These are phyloP conservation scores for Mimumesa dahlbomi DNA, from an alignment of 2,888 invertebrate genomes.

Conservation along the genomic window DNA sequence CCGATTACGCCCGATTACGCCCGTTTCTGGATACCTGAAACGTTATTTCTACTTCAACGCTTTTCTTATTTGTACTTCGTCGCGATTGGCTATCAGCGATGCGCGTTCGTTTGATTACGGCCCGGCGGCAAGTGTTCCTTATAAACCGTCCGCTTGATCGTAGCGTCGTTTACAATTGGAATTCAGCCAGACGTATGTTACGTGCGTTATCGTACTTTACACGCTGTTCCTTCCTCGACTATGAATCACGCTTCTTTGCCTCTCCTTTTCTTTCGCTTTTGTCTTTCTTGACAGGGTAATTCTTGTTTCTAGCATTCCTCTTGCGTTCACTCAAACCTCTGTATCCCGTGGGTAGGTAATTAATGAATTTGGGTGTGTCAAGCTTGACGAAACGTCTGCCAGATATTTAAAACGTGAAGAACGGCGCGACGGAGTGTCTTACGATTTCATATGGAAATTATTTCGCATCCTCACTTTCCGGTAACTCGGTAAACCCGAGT, in stretches of 20 bases:
- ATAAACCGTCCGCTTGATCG: conserved; percentile 51
- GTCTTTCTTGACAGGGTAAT: background rate
- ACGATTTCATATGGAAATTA: conserved; percentile 27
- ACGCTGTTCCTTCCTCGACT: conserved; percentile 47
- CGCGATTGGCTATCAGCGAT: conserved; percentile 33
- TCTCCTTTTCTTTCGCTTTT: background rate
- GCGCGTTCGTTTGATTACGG: conserved; percentile 38
- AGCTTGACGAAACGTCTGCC: too few species aligned
- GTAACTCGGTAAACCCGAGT: conserved; percentile 52
- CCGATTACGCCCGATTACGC: conserved; percentile 20
- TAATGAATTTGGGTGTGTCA: background rate
- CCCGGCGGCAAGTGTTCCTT: conserved; percentile 30
- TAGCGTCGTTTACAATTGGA: conserved; percentile 48
- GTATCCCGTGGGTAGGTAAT: background rate
- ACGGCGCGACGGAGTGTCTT: background rate
- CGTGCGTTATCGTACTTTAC: conserved; percentile 48
- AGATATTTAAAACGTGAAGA: background rate
- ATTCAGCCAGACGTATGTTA: conserved; percentile 49
- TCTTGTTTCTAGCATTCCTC: background rate
- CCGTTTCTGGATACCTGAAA: conserved; percentile 28
- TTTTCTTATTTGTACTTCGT: conserved; percentile 22
- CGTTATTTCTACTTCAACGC: conserved; percentile 22
- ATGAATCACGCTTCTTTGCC: conserved; percentile 42
- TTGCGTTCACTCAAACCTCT: background rate
- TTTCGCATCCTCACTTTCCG: conserved; percentile 44